Conservation (phyloP, 2,888 invertebrate species). For the Lydus trimaculatus region DNA sequence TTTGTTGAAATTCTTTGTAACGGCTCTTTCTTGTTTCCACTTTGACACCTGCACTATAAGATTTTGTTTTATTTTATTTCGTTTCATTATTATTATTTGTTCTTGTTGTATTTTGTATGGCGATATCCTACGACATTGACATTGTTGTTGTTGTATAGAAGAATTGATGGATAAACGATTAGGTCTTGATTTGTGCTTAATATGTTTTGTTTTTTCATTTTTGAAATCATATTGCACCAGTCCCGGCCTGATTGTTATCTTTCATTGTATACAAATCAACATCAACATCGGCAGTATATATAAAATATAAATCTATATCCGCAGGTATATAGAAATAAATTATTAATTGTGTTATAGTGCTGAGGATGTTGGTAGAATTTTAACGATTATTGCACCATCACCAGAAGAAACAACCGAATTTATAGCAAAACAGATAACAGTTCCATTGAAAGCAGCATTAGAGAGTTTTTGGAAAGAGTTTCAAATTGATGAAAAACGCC, state of each 20-base stretch:
- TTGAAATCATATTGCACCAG: constrained; percentile 62
- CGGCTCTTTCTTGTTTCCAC: constrained; percentile 45
- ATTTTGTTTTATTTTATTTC: constrained; percentile 23
- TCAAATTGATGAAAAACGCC: not conserved
- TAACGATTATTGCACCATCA: not conserved
- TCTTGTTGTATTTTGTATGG: constrained; percentile 9
- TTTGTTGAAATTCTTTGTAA: constrained; percentile 51
- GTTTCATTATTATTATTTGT: not conserved
- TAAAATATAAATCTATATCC: too few species aligned
- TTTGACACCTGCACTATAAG: constrained; percentile 40
- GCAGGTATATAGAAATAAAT: not conserved
- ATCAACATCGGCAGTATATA: too few species aligned
- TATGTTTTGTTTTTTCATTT: constrained; percentile 54
- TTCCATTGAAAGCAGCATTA: not conserved
- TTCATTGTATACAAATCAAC: too few species aligned
- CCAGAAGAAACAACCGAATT: not conserved
- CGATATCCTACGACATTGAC: not conserved
- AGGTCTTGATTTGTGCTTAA: constrained; percentile 60
- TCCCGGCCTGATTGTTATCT: constrained; percentile 61
- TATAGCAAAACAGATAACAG: not conserved
- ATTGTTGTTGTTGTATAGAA: not conserved
- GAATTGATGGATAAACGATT: constrained; percentile 34
- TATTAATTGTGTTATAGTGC: not conserved
- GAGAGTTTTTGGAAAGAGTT: not conserved
- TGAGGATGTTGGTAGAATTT: not conserved